These are phyloP conservation scores for Poeciliopsis infans DNA, from an alignment of 2,797 vertebrate genomes.

Conservation along the genomic window DNA sequence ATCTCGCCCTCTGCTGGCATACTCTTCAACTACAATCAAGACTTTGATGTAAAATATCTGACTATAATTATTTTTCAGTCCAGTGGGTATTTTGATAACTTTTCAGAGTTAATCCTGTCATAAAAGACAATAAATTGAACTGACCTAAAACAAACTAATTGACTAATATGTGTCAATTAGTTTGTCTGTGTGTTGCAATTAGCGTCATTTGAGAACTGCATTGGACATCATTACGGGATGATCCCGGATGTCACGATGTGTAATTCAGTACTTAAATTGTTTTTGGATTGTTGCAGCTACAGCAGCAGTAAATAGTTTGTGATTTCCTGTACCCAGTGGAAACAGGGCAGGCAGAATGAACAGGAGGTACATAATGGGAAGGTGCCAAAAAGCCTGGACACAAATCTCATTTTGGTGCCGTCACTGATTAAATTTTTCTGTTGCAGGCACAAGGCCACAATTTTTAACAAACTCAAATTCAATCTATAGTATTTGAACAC, in stretches of 20 bases:
- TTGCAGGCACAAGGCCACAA: conserved; percentile 8
- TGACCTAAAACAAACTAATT: not conserved
- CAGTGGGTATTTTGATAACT: not conserved
- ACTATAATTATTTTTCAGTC: not conserved
- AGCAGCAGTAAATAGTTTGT: conserved; percentile 48
- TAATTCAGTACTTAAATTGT: not conserved
- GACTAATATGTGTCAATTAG: not conserved
- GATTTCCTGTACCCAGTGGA: conserved; percentile 41
- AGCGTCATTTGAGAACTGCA: not conserved
- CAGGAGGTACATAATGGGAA: conserved; percentile 27
- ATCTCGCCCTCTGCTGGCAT: conserved; percentile 66
- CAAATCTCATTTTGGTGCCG: conserved; percentile 24
- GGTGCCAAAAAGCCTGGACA: conserved; percentile 23
- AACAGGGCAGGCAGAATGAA: conserved; percentile 31
- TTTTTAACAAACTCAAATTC: not conserved
- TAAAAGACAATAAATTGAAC: not conserved
- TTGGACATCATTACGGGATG: not conserved
- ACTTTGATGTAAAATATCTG: not conserved
- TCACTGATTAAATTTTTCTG: conserved; percentile 30
- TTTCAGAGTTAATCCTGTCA: not conserved
- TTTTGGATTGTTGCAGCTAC: conserved; percentile 17
- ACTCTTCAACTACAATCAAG: conserved; percentile 28
- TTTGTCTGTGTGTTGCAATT: not conserved
- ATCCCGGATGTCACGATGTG: not conserved
- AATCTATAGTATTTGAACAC: not conserved